Base-by-base conservation (phyloP, 2,113 vertebrate species). In the human region DNA sequence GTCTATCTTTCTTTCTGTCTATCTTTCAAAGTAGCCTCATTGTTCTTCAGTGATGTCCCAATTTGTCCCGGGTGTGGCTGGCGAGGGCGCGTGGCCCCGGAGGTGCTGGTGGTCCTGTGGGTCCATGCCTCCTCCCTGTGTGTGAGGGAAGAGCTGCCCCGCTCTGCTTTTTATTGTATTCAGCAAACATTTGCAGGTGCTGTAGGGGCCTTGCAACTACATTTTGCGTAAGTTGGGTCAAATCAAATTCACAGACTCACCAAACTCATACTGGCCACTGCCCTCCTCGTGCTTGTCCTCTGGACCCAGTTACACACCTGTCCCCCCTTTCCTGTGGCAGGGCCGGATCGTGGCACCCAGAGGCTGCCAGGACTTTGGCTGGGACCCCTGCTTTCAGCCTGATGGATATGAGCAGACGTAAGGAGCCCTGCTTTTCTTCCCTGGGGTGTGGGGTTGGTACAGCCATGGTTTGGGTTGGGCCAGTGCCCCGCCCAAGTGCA, bases 381-480 rank as follows among this genome's bases (percentile, higher is more conserved):
- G 99, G 99, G 99, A 99, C 98, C 99, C 99, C 17, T 99, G 99
- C 98, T 99, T 99, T 98, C 99, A 99, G 97, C 99, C 99, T 0
- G 99, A 99, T 0, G 99, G 99, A 86, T 99, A 98, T 76, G 98
- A 99, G 81, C 99, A 99, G 98, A 99, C 99, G 99, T 99, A 98
- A 99, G 99, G 96, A 92, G 35, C 73, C 57, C 35, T 27, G 0
- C 1, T 78, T 78, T 82, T 79, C 73, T 68, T n/a, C 43, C 16
- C 70, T 57, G 43, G 50, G 84, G 27, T 38, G 20, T 66, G 66
- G 50, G 78, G 23, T 81, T 0, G 1, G 59, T 52, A 38, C 17
- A 61, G 75, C 59, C 0, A 0, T 68, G 55, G 38, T 40, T 8
- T 14, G 48, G 40, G 23, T 32, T 23, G 75, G 82, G 35, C 70